Conservation (phyloP, 2,797 vertebrate species). For the Sternotherus odoratus region DNA sequence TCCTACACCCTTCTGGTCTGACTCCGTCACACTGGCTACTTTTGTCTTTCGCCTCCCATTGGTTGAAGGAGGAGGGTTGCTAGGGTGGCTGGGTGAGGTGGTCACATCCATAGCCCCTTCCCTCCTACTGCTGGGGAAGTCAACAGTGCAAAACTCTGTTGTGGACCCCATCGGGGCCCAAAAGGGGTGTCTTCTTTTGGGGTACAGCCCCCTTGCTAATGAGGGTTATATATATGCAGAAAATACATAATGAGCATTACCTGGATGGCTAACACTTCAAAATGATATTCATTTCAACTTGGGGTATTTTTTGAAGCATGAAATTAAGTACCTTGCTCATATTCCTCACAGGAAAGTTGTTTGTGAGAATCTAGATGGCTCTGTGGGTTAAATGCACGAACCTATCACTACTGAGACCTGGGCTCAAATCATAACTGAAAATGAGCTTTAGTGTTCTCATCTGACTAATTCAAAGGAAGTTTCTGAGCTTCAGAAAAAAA, state of each 20-base stretch:
- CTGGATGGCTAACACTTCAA: not conserved
- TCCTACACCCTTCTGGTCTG: too few relatives aligned
- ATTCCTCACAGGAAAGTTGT: not conserved
- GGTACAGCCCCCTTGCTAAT: not conserved
- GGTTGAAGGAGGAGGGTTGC: not conserved
- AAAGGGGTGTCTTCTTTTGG: not conserved
- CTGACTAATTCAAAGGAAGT: constrained; percentile 48
- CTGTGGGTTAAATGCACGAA: constrained; percentile 33
- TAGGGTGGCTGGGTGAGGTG: not conserved
- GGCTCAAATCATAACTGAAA: constrained; percentile 45
- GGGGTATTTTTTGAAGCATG: not conserved
- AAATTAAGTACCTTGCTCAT: constrained; percentile 3
- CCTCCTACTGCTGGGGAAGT: not conserved
- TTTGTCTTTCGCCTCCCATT: not conserved
- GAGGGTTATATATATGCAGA: not conserved
- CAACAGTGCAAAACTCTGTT: not conserved
- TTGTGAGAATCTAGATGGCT: not conserved
- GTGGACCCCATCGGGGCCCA: not conserved
- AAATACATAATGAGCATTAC: not conserved
- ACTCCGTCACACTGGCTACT: not conserved
- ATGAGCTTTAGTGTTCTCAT: constrained; percentile 55
- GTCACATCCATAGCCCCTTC: not conserved
- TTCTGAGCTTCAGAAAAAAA: not conserved
- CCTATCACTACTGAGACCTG: not conserved
- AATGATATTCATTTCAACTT: not conserved